Percentiles rank a stretch among this genome's conserved stretches.
Conservation (phyloP, 2,113 vertebrate genomes). For the Archocentrus centrarchus region DNA sequence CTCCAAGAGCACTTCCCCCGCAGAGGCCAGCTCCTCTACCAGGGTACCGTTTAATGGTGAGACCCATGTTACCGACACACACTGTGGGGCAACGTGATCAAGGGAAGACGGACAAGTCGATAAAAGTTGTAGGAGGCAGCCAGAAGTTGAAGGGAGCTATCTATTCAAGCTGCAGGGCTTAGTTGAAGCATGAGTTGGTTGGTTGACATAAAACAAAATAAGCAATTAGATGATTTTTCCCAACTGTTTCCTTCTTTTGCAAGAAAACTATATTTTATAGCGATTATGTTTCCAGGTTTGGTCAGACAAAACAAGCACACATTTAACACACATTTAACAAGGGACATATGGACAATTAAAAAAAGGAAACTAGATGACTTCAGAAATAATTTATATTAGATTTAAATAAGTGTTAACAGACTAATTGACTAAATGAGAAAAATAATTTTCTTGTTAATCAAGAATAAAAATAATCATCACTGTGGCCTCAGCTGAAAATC, state of each 20-base stretch:
- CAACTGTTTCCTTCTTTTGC: background rate
- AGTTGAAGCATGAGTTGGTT: background rate
- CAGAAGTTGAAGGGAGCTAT: background rate
- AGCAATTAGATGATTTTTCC: no score
- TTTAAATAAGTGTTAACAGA: background rate
- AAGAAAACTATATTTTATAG: background rate
- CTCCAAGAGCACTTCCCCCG: slow-evolving; percentile 92
- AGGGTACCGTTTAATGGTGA: slow-evolving; percentile 88
- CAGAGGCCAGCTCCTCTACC: slow-evolving; percentile 87
- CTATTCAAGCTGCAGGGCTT: background rate
- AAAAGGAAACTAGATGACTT: background rate
- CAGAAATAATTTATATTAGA: background rate
- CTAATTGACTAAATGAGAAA: background rate
- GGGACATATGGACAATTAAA: no score
- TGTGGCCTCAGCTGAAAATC: background rate
- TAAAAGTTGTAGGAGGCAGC: background rate
- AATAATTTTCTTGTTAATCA: background rate
- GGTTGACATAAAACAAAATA: no score
- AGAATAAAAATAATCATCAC: background rate
- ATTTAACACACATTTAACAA: no score
- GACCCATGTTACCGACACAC: slow-evolving; percentile 16
- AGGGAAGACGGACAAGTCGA: background rate
- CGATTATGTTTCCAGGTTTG: no score
- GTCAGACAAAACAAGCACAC: no score
- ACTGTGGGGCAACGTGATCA: background rate